Base-by-base conservation (phyloP, 2,113 vertebrate genomes). In the Periophthalmodon schlosseri region DNA sequence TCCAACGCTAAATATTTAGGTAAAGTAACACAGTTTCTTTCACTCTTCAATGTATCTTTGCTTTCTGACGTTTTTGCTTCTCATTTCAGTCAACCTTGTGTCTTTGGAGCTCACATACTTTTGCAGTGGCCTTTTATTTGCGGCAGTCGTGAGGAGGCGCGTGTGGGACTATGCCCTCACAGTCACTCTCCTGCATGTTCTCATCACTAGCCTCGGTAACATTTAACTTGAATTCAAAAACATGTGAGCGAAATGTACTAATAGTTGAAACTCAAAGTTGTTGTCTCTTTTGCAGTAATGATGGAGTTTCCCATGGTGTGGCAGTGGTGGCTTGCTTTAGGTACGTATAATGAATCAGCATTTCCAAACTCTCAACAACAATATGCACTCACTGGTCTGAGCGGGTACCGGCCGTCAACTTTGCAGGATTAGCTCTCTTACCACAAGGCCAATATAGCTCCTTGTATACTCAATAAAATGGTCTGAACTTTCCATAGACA, bases 271-370 rank as follows among this genome's bases (percentile, higher is more conserved):
- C 71, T 3, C 1, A 2, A 13, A 47, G 0, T 0, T 67, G 72
- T 21, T 72, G 15, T 68, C 69, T 81, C 34, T 50, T 56, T 90
- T 93, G 66, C 88, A 96, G 95, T 96, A 80, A 96, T 93, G 88
- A 75, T 90, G 88, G 95, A 96, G 89, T 95, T 96, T 63, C 95
- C 94, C n/a, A 75, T 91, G 84, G 92, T 88, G 61, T 92, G 94
- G 87, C 94, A 96, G 78, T 96, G 95, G 95, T 96, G 95, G 95
- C 83, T 94, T 81, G 95, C 94, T 74, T 89, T 97, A 93, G 94
- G 94, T 96, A 94, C 10, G 76, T 16, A 20, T n/a, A 0, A 18
- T 14, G 34, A 63, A 63, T 28, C 23, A 28, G n/a, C 54, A 57
- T 6, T 8, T 56, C 20, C 18, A 10, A n/a, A 10, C 2, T 21